phyloP scores from a whole-genome alignment of 2,888 invertebrate species.

The Tetrapedia diversipes region DNA sequence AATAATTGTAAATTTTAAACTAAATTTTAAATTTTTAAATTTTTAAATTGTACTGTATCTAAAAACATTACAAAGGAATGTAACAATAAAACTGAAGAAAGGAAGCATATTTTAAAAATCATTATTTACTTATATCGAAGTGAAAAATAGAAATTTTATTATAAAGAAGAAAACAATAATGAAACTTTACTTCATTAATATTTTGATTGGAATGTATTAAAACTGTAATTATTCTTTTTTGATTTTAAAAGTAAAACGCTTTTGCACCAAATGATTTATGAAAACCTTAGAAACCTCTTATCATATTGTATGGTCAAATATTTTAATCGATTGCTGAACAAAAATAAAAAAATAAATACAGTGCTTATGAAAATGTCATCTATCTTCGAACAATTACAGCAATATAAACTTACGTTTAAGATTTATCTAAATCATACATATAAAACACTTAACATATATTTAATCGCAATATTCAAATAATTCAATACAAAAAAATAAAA shows the following conservation, averaged over 20 bases:
- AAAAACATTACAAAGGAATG: no score
- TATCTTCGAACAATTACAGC: not conserved
- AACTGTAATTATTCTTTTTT: not conserved
- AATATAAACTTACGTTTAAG: slow-evolving; percentile 18
- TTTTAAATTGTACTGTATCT: not conserved
- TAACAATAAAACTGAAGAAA: not conserved
- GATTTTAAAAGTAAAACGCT: not conserved
- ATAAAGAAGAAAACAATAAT: not conserved
- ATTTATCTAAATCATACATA: slow-evolving; percentile 21
- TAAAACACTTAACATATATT: slow-evolving; percentile 28
- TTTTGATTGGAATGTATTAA: not conserved
- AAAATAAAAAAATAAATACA: not conserved
- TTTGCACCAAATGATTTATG: not conserved
- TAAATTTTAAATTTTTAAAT: no score
- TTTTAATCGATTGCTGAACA: no score
- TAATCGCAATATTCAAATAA: slow-evolving; percentile 19
- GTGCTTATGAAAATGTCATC: slow-evolving; percentile 13
- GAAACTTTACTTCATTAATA: not conserved
- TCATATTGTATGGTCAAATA: not conserved
- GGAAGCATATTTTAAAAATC: not conserved
- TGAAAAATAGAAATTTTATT: no score
- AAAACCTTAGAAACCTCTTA: not conserved
- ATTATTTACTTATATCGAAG: no score
- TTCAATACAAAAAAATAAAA: slow-evolving; percentile 5
- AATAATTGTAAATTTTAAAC: not conserved